Evolutionary conservation across 2,113 vertebrate species (phyloP), one percentile per base, ranked within the genome.

Genomic region (Coptodon bakossiorum): DNA sequence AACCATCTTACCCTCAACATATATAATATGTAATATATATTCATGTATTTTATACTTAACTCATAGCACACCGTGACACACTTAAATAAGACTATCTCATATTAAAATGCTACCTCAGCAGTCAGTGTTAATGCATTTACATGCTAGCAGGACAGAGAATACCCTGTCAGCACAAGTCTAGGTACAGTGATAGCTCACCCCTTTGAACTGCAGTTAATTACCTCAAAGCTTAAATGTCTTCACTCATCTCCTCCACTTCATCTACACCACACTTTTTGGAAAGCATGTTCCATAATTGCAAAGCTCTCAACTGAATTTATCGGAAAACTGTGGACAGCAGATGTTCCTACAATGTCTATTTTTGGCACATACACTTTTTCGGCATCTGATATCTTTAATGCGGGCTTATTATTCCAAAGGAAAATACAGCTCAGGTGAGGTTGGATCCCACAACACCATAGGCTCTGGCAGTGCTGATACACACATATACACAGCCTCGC

Each of bases 391-490:
- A 59, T 48, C 57, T 24, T 87, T 63, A 22, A 59, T 56, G 68
- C 4, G 27, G 82, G 19, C 19, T 88, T 89, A 90, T 91, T 93
- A 92, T 90, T 89, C 66, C 90, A 91, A 93, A 93, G 82, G 86
- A 90, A 91, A 52, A 78, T 78, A 78, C 73, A 87, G 82, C 84
- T 89, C 89, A 91, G 93, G 93, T 95, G 86, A 89, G 88, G 71
- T 38, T 54, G 34, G n/a, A 68, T 82, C 87, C 81, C 87, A 84
- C 66, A 91, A 81, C 83, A 88, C 84, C 87, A 90, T 45, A 68
- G 84, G 80, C 83, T 31, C 63, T 91, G 84, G 81, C 48, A 81
- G 45, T 57, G 57, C 57, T 84, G 81, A 56, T 57, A 78, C 76
- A 82, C 81, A 85, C 82, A 89, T 50, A 82, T 78, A 86, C 81